Base-by-base conservation (phyloP, 1,140 invertebrate species). In the Anadara kagoshimensis region DNA sequence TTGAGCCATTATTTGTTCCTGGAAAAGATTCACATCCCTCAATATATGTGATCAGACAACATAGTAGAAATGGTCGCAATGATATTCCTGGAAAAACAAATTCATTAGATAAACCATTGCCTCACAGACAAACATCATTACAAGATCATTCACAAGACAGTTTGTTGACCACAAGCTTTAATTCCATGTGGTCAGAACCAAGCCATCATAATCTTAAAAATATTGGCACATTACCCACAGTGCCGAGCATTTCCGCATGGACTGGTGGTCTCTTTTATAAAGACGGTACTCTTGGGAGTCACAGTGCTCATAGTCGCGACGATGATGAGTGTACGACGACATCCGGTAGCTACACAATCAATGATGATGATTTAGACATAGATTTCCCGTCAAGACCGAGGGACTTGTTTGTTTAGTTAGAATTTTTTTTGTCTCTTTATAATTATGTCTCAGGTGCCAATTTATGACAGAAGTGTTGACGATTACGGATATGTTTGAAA, bases 241-340 rank as follows among this genome's bases (percentile, higher is more conserved):
- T 36, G 29, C 29, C 29, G 29, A 36, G 29, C 29, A 36, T 70
- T 65, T 61, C 43, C 51, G 58, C 62, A 20, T 71, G 59, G 69
- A 26, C 69, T 24, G 58, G 58, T 41, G 54, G 47, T 51, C n/a
- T 71, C n/a, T 71, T 71, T 64, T 71, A 71, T 57, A 69, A 69
- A 61, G 69, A 71, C 45, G 49, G 45, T 2, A 71, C 69, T 26
- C 43, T 71, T n/a, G 69, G 69, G 20, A 71, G 69, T 63, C 69
- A 71, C 10, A 75, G 73, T 57, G 68, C 68, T n/a, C 73, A 75
- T 18, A 75, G 73, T 54, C 61, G 73, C n/a, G 73, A 75, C 47
- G 73, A 75, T 11, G 67, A 70, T 24, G 68, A 64, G 24, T 56
- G 45, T 12, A 75, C 73, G 5, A 75, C 73, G 10, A 75, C 73